Conservation (phyloP, 2,888 invertebrate species). For the Andrena bucephala region DNA sequence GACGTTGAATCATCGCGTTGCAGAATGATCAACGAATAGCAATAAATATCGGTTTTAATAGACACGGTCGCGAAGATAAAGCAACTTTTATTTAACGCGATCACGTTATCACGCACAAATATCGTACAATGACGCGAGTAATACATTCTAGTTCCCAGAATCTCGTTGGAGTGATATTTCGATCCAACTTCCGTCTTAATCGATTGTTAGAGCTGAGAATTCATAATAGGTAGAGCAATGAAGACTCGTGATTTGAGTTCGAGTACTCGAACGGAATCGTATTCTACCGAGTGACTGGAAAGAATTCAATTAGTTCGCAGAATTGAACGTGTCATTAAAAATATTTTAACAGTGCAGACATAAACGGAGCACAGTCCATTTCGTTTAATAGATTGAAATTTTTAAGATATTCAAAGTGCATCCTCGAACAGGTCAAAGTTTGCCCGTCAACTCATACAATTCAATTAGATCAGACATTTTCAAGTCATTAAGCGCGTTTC, state of each 20-base stretch:
- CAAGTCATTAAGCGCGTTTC: not conserved
- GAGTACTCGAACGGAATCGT: no score
- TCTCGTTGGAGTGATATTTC: not conserved
- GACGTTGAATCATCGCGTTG: conserved; percentile 11
- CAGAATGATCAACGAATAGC: not conserved
- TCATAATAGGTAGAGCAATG: conserved; percentile 1
- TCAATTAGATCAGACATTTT: not conserved
- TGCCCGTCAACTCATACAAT: no score
- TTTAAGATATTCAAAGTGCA: no score
- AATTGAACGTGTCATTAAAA: not conserved
- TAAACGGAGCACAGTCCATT: not conserved
- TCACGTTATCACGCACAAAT: conserved; percentile 12
- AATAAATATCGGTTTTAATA: conserved; percentile 21
- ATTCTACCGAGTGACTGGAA: not conserved
- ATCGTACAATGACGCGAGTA: not conserved
- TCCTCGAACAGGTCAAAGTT: no score
- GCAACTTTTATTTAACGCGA: conserved; percentile 17
- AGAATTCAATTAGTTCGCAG: conserved; percentile 4
- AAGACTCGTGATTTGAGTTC: conserved; percentile 5
- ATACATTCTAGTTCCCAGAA: not conserved
- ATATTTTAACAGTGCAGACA: not conserved
- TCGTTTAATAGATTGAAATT: no score
- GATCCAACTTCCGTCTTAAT: conserved; percentile 30
- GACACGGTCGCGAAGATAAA: not conserved
- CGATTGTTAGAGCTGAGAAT: conserved; percentile 1